A percentile compares a stretch with the other conserved stretches of the same genome.
These are phyloP conservation scores for Dendropsophus ebraccatus DNA, from an alignment of 2,113 vertebrate genomes.

Conservation along the genomic window DNA sequence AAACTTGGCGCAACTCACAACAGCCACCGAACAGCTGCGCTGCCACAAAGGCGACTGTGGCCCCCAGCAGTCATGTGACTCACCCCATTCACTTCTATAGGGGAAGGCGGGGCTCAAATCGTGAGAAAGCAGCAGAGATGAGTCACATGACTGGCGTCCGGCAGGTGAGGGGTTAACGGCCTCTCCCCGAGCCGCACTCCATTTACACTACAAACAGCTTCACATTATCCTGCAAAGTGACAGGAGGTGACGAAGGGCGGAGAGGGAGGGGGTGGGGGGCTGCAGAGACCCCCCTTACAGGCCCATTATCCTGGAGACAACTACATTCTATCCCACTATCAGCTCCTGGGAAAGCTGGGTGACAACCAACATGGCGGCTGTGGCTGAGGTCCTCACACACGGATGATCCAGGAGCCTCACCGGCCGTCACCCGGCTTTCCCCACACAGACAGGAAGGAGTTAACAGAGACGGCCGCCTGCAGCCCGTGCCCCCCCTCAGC, in stretches of 20 bases:
- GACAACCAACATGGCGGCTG: no score
- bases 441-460: not conserved
- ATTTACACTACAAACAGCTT: conserved; percentile 38
- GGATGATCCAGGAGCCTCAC: no score
- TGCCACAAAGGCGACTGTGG: not conserved
- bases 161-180: not conserved
- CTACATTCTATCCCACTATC: no score
- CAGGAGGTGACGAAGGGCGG: conserved; percentile 1
- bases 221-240: conserved; percentile 44
- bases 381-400: no score
- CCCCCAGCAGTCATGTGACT: not conserved
- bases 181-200: not conserved
- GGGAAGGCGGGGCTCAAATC: no score
- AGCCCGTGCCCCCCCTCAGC: conserved; percentile 21
- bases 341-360: no score
- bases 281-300: not conserved
- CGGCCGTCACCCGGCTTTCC: not conserved
- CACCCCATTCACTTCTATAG: not conserved
- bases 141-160: not conserved
- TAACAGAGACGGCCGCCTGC: not conserved
- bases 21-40: not conserved
- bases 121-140: not conserved
- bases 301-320: not conserved
- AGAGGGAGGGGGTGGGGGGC: not conserved
- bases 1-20: not conserved